Evolutionary conservation across 2,888 invertebrate species (phyloP), one percentile per base, ranked within the genome.

Genomic region (Pseudococcus jackbeardsleyi): DNA sequence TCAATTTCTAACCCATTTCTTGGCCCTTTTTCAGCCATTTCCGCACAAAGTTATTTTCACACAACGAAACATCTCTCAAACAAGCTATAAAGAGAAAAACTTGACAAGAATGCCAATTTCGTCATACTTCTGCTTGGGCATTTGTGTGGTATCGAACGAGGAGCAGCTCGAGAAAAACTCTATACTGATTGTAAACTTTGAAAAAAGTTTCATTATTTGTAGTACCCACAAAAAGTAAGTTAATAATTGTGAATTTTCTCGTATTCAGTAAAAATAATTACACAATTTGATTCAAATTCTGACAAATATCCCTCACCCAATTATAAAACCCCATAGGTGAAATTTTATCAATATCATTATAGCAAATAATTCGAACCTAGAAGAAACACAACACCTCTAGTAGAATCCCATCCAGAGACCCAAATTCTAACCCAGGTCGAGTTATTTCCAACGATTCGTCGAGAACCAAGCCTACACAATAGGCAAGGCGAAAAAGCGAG

Each of bases 141-240:
- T 33, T 33, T 26, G 12, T 33, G 33, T 72, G 11, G 68, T 72
- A 33, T 72, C 26, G 68, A 26, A 26, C 26, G 3, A 33, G 68
- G 19, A 9, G 68, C 68, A 33, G 33, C 26, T 72, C 68, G 68
- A 79, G 79, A 79, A 79, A 79, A 39, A 79, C 79, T 79, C 42
- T 79, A n/a, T 79, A 33, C 42, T 79, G 42, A 79, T 42, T 79
- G 79, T 42, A 11, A 79, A 79, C 42, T 79, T 79, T 26, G 68
- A 79, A 79, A 79, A 79, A 42, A 42, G 17, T 79, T 72, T 12
- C n/a, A 17, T 39, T 79, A 42, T 79, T 79, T 42, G 79, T 42
- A 5, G 26, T 33, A 33, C 26, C 1, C 3, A 3, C 1, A 33
- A 33, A 33, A 33, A 33, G 26, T 33, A 33, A 33, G 26, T 33